phyloP scores from a whole-genome alignment of 2,888 invertebrate genomes.

The Heliconius cydno region DNA sequence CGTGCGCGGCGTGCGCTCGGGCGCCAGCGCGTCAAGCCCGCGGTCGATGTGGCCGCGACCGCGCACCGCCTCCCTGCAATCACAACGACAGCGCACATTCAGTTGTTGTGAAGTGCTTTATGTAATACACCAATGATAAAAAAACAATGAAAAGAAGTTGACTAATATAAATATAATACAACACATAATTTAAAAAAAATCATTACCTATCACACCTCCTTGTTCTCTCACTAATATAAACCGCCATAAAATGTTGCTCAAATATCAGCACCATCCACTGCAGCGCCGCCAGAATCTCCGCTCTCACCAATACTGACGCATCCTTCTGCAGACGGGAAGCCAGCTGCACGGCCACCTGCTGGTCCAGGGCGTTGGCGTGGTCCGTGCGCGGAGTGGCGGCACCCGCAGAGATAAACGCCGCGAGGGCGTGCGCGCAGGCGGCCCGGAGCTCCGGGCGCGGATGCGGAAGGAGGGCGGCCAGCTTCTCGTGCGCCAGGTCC shows the following conservation, averaged over 20 bases:
- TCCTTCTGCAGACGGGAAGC: slow-evolving; percentile 90
- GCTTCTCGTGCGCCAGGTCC: slow-evolving; percentile 97
- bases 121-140: no score
- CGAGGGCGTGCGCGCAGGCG: slow-evolving; percentile 96
- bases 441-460: slow-evolving; percentile 95
- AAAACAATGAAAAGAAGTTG: no score
- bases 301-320: slow-evolving; percentile 94
- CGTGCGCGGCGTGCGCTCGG: slow-evolving; percentile 49
- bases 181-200: background rate
- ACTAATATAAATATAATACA: background rate
- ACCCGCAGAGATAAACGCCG: slow-evolving; percentile 94
- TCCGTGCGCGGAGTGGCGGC: slow-evolving; percentile 90
- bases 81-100: no score
- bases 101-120: no score
- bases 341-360: slow-evolving; percentile 94
- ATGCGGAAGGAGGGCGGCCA: slow-evolving; percentile 91
- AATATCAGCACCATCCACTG: slow-evolving; percentile 93
- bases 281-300: slow-evolving; percentile 92
- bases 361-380: slow-evolving; percentile 97
- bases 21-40: slow-evolving; percentile 66
- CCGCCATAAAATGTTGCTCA: slow-evolving; percentile 93
- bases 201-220: slow-evolving; percentile 65
- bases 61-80: slow-evolving; percentile 36
- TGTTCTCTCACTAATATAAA: slow-evolving; percentile 88
- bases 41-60: slow-evolving; percentile 58